Conservation (phyloP, 2,113 vertebrate species). For the Passer montanus region DNA sequence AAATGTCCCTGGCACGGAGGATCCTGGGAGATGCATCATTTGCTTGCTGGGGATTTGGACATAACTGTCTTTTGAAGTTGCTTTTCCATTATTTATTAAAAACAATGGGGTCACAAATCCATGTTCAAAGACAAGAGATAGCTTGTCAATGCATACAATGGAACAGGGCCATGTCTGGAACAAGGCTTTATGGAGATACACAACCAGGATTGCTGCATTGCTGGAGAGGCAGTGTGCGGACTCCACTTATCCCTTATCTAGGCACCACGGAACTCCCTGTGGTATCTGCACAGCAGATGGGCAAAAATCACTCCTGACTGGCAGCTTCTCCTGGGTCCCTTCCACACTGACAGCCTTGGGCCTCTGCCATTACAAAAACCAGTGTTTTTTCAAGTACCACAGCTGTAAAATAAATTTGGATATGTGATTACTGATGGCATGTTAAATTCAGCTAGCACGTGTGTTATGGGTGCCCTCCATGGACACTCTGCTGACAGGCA, state of each 20-base stretch:
- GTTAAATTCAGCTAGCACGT: accelerated
- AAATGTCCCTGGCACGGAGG: background rate
- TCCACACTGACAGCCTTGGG: background rate
- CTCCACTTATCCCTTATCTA: background rate
- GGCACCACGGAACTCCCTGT: background rate
- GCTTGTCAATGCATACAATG: background rate
- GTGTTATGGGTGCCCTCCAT: accelerated
- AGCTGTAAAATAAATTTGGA: background rate
- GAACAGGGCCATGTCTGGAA: background rate
- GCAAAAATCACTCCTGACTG: background rate
- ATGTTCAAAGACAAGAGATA: background rate
- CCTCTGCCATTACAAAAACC: background rate
- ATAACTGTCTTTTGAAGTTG: background rate
- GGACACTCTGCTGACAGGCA: background rate
- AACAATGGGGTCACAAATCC: background rate
- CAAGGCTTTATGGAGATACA: background rate
- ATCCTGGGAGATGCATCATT: background rate
- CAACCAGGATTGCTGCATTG: background rate
- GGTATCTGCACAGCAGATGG: background rate
- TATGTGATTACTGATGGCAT: background rate
- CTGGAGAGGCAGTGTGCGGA: background rate
- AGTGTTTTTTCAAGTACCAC: background rate
- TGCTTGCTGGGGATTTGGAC: background rate
- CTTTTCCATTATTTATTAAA: background rate
- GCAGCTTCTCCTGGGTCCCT: background rate